Evolutionary conservation across 2,888 invertebrate species (phyloP).

Genomic region (Ennomos erosarius): DNA sequence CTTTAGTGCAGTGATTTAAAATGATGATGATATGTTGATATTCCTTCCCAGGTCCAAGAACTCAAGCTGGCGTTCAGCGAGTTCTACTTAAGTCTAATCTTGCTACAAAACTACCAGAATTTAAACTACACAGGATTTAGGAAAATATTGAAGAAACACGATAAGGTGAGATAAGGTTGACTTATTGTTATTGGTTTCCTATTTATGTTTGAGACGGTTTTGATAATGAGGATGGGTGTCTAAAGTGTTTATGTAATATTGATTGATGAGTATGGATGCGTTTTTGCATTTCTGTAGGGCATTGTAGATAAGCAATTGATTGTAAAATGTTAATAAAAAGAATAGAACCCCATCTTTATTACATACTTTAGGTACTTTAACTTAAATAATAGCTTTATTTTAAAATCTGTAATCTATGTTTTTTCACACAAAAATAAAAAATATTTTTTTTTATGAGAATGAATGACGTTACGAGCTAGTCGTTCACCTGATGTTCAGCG

Average conservation of each 20-base stretch:
- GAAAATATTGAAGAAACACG: constrained; percentile 99
- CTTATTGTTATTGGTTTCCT: neutral
- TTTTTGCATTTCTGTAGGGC: too few relatives aligned
- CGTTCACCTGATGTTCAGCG: too few relatives aligned
- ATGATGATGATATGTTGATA: neutral
- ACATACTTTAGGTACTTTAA: too few relatives aligned
- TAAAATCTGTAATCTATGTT: too few relatives aligned
- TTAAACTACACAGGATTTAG: constrained; percentile 99
- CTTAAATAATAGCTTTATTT: too few relatives aligned
- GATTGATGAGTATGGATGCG: constrained; percentile 4
- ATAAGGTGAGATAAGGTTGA: constrained; percentile 89
- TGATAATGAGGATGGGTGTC: neutral
- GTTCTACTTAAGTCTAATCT: constrained; percentile 97
- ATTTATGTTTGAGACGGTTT: constrained; percentile 1
- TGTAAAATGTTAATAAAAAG: too few relatives aligned
- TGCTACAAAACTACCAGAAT: constrained; percentile 99
- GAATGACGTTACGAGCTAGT: too few relatives aligned
- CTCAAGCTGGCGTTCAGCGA: constrained; percentile 99
- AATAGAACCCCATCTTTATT: too few relatives aligned
- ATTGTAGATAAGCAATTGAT: too few relatives aligned
- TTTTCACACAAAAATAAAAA: too few relatives aligned
- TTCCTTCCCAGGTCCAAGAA: constrained; percentile 86
- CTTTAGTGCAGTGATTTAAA: too few relatives aligned
- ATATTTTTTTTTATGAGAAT: too few relatives aligned
- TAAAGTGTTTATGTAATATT: constrained; percentile 10